phyloP scores from a whole-genome alignment of 2,888 invertebrate genomes.

The Drosophila nigricruria region DNA sequence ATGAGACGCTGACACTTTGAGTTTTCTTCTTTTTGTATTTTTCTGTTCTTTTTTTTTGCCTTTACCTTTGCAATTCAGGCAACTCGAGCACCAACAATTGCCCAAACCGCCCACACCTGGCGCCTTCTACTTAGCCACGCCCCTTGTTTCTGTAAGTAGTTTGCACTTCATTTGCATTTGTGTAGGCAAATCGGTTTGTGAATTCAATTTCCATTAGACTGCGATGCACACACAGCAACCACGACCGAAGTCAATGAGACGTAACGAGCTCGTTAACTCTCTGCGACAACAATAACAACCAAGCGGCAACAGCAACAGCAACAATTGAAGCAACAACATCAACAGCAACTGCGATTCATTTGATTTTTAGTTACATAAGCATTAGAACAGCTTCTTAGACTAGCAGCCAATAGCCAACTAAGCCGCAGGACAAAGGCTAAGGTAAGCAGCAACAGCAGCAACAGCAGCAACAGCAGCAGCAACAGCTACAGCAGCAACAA shows the following conservation, averaged over 20 bases:
- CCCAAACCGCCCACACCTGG: background rate
- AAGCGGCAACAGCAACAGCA: slow-evolving; percentile 4
- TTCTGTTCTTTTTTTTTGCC: background rate
- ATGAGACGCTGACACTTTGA: slow-evolving; percentile 22
- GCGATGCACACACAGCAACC: slow-evolving; percentile 19
- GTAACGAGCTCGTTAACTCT: slow-evolving; percentile 68
- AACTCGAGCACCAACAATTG: slow-evolving; percentile 1
- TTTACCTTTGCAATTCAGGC: slow-evolving; percentile 5
- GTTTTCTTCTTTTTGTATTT: background rate
- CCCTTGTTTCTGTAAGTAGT: slow-evolving; percentile 14
- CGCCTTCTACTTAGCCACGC: background rate
- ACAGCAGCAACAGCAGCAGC: slow-evolving; percentile 1
- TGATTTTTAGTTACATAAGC: slow-evolving; percentile 29
- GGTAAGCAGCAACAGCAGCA: slow-evolving; percentile 21
- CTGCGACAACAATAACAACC: slow-evolving; percentile 13
- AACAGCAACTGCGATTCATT: slow-evolving; percentile 9
- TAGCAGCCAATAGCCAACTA: slow-evolving; percentile 23
- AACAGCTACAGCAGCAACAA: slow-evolving; percentile 5
- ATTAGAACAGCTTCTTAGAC: slow-evolving; percentile 10
- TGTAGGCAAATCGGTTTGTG: slow-evolving; percentile 32
- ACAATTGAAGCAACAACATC: background rate
- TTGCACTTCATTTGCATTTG: slow-evolving; percentile 69
- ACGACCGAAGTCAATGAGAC: slow-evolving; percentile 54
- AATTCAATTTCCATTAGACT: slow-evolving; percentile 68
- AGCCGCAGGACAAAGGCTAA: slow-evolving; percentile 40